Percentiles rank a stretch among this genome's conserved stretches.
Conservation (phyloP, 2,797 vertebrate genomes). For the Fundulus diaphanus region DNA sequence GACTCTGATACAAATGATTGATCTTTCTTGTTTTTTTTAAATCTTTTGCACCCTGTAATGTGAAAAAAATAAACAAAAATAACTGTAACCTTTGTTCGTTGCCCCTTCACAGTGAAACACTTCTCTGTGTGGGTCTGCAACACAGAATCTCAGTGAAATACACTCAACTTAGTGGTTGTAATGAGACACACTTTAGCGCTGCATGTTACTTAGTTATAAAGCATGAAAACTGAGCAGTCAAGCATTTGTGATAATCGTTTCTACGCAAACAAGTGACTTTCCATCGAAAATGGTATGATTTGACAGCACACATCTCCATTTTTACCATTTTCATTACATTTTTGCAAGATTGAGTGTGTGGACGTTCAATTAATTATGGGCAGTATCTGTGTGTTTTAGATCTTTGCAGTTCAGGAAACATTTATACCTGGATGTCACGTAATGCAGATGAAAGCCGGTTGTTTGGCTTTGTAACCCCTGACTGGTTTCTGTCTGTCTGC, state of each 20-base stretch:
- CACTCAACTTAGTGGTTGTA: neutral
- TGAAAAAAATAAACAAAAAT: too few species aligned
- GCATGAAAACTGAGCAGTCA: neutral
- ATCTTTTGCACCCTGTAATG: too few species aligned
- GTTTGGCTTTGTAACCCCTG: conserved; percentile 26
- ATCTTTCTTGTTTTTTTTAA: too few species aligned
- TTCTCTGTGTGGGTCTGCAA: too few species aligned
- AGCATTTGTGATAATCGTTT: neutral
- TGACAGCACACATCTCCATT: neutral
- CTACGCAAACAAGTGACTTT: neutral
- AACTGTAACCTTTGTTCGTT: too few species aligned
- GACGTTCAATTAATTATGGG: neutral
- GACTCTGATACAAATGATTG: too few species aligned
- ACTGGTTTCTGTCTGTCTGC: conserved; percentile 55
- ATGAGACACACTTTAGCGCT: neutral
- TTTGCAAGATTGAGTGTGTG: neutral
- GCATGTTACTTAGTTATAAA: neutral
- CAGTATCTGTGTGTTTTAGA: neutral
- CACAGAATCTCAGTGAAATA: neutral
- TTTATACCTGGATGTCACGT: neutral
- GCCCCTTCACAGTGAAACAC: too few species aligned
- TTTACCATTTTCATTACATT: neutral
- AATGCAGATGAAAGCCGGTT: neutral
- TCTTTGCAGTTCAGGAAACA: neutral
- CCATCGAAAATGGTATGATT: neutral